Percentiles rank a stretch among this genome's conserved stretches.
phyloP scores from a whole-genome alignment of 2,797 vertebrate genomes.

The Sylvilagus floridanus region DNA sequence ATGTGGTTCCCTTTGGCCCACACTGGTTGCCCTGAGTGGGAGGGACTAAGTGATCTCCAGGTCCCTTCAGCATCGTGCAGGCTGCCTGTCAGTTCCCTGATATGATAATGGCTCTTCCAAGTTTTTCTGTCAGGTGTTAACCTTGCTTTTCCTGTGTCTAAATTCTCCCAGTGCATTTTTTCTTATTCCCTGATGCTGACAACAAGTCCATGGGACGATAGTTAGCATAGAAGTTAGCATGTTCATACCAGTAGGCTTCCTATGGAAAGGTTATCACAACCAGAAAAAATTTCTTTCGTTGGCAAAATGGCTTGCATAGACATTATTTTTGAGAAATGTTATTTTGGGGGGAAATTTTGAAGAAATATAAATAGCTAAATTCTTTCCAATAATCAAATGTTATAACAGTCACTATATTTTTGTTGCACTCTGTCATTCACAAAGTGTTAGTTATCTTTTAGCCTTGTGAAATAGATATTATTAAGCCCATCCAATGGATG shows the following conservation, averaged over 20 bases:
- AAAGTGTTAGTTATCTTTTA: not conserved
- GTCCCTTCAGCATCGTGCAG: not conserved
- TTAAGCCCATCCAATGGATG: not conserved
- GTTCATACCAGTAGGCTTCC: not conserved
- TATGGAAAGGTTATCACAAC: not conserved
- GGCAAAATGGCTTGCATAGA: constrained; percentile 15
- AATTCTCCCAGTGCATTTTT: not conserved
- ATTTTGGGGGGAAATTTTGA: not conserved
- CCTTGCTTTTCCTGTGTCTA: not conserved
- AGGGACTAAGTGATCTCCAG: not conserved
- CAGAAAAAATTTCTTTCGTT: not conserved
- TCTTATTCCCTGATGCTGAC: not conserved
- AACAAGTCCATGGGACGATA: not conserved
- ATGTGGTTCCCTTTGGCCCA: not conserved
- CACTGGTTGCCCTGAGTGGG: not conserved
- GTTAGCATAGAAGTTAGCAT: not conserved
- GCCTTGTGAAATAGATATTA: not conserved
- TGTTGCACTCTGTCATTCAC: not conserved
- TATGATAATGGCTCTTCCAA: not conserved
- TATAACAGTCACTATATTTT: not conserved
- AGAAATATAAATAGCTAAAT: constrained; percentile 29
- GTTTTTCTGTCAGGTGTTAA: not conserved
- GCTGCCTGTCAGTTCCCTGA: not conserved
- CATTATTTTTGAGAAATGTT: constrained; percentile 11
- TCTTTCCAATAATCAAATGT: not conserved